Conservation (phyloP, 2,888 invertebrate genomes). For the Folsomia candida region DNA sequence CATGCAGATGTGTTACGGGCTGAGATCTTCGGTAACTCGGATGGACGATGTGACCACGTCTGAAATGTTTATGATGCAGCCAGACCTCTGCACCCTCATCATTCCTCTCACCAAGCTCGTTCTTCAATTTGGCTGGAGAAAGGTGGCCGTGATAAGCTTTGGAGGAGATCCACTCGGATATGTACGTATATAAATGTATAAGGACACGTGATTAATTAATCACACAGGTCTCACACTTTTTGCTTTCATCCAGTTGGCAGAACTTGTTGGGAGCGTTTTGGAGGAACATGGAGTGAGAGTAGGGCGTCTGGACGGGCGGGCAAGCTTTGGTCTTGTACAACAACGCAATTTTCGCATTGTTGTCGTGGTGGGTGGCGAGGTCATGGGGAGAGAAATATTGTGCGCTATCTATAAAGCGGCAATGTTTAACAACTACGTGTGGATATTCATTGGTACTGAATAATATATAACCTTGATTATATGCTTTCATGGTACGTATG, state of each 20-base stretch:
- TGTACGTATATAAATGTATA: no score
- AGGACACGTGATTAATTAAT: no score
- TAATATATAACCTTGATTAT: no score
- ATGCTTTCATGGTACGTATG: no score
- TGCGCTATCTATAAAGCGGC: neutral
- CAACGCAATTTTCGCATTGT: neutral
- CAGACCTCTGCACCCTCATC: neutral
- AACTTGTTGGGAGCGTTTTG: neutral
- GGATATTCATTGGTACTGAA: neutral
- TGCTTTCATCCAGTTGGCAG: neutral
- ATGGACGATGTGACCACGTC: neutral
- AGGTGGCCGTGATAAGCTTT: neutral
- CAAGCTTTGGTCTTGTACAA: neutral
- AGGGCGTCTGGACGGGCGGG: neutral
- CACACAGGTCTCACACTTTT: no score
- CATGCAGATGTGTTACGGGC: neutral
- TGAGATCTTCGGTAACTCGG: neutral
- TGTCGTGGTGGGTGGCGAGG: neutral
- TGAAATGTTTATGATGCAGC: neutral
- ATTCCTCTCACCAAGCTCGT: neutral
- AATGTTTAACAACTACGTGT: neutral
- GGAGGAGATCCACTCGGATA: neutral
- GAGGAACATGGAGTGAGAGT: neutral
- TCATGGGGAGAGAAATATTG: neutral
- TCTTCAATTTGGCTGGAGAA: neutral